These are phyloP conservation scores for Hippocampus zosterae DNA, from an alignment of 2,113 vertebrate species.

Conservation along the genomic window DNA sequence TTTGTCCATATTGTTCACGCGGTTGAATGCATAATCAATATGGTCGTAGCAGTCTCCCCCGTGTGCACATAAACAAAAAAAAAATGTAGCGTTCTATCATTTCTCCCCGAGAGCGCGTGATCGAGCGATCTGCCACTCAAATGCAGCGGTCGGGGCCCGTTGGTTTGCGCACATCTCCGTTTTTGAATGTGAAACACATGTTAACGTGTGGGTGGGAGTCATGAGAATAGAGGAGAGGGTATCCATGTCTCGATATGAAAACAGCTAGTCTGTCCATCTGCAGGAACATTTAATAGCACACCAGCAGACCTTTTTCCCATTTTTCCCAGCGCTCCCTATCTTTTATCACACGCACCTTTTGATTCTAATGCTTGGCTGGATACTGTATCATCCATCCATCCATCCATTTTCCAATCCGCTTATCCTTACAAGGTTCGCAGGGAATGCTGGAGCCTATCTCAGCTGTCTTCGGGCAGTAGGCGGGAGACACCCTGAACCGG, in stretches of 20 bases:
- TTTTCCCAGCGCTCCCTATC: slow-evolving; percentile 16
- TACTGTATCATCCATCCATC: background rate
- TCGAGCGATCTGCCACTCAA: slow-evolving; percentile 53
- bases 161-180: slow-evolving; percentile 71
- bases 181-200: slow-evolving; percentile 77
- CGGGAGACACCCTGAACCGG: too few relatives aligned
- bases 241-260: slow-evolving; percentile 77
- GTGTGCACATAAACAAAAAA: background rate
- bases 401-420: too few relatives aligned
- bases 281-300: slow-evolving; percentile 71
- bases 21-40: slow-evolving; percentile 1
- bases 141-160: slow-evolving; percentile 51
- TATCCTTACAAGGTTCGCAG: too few relatives aligned
- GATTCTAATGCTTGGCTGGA: background rate
- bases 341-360: slow-evolving; percentile 14
- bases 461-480: too few relatives aligned
- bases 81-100: background rate
- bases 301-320: slow-evolving; percentile 52
- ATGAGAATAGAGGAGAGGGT: slow-evolving; percentile 73
- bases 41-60: background rate
- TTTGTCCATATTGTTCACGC: background rate
- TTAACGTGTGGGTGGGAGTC: slow-evolving; percentile 75
- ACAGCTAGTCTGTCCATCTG: slow-evolving; percentile 75
- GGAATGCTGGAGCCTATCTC: too few relatives aligned
- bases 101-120: slow-evolving; percentile 1